Base-by-base conservation (phyloP, 2,888 invertebrate genomes). In the Biston betularia region DNA sequence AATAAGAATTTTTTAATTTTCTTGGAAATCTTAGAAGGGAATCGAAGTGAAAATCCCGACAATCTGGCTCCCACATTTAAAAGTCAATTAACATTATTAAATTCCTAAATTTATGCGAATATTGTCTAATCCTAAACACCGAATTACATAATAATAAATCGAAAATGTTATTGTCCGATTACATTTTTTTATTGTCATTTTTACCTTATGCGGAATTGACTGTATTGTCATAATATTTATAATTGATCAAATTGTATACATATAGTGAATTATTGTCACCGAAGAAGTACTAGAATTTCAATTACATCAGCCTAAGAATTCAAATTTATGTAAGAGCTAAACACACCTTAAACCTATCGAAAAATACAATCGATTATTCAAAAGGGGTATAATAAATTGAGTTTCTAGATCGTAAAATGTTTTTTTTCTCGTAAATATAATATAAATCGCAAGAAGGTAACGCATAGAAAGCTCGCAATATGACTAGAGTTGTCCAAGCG, bases 181-280 rank as follows among this genome's bases (percentile, higher is more conserved):
- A 78, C 74, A 79, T 79, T 76, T 79, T 76, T 79, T 79, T 85
- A 86, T 89, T 87, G 85, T 88, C 87, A 78, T 79, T 80, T 80
- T 77, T 75, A 83, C 79, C 76, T 80, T 80, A 85, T 77, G 73
- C 73, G 80, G 78, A 93, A 93, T 92, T 92, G 93, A 93, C 93
- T 78, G 87, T 73, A 80, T 82, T 80, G 77, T 71, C 75, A 76
- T 71, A 72, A 49, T 58, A 58, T 48, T 46, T 72, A 79, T 89
- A 91, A 92, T 92, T 90, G 91, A 88, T 88, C 88, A 60, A 80
- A 77, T 87, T 84, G 86, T 89, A 89, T 85, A 85, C 80, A 75
- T 81, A 79, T 72, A 75, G 73, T 78, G 75, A 78, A 79, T 82
- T 90, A 90, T 91, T 90, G 90, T 91, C 89, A 72, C 75, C 68